phyloP scores from a whole-genome alignment of 1,140 invertebrate species.

The Neomicropteryx cornuta region DNA sequence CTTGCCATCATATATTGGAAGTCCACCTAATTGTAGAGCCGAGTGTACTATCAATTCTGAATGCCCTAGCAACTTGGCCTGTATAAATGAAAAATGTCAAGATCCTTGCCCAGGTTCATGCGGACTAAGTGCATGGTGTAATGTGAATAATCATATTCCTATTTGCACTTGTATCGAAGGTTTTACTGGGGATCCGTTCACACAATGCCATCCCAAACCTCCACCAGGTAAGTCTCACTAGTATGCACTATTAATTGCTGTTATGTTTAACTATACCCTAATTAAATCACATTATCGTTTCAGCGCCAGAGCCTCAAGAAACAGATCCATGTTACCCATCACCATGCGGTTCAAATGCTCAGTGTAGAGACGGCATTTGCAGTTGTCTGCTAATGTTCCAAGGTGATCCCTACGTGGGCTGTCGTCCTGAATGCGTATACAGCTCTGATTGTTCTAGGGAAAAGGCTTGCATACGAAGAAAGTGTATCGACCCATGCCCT shows the following conservation, averaged over 20 bases:
- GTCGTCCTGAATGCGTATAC: constrained; percentile 50
- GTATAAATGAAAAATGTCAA: constrained; percentile 49
- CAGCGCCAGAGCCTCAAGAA: constrained; percentile 30
- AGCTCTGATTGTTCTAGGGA: constrained; percentile 47
- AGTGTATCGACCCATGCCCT: constrained; percentile 50
- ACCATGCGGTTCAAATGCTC: constrained; percentile 59
- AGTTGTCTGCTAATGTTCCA: constrained; percentile 47
- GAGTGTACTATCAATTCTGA: constrained; percentile 52
- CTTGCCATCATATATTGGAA: constrained; percentile 46
- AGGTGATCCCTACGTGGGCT: constrained; percentile 46
- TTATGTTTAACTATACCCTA: constrained; percentile 20
- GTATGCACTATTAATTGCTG: constrained; percentile 34
- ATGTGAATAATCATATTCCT: constrained; percentile 48
- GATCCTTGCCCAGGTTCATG: constrained; percentile 56
- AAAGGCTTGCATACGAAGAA: constrained; percentile 47
- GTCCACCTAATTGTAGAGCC: constrained; percentile 50
- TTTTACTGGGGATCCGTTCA: constrained; percentile 50
- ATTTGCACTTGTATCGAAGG: constrained; percentile 47
- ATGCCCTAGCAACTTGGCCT: constrained; percentile 48
- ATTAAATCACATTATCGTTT: constrained; percentile 19
- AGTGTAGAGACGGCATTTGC: constrained; percentile 56
- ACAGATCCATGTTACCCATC: constrained; percentile 54
- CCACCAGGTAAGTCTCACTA: constrained; percentile 2
- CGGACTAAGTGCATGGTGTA: constrained; percentile 47
- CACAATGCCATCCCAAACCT: constrained; percentile 32